These are phyloP conservation scores for Diabrotica balteata DNA, from an alignment of 2,888 invertebrate species.

Conservation along the genomic window DNA sequence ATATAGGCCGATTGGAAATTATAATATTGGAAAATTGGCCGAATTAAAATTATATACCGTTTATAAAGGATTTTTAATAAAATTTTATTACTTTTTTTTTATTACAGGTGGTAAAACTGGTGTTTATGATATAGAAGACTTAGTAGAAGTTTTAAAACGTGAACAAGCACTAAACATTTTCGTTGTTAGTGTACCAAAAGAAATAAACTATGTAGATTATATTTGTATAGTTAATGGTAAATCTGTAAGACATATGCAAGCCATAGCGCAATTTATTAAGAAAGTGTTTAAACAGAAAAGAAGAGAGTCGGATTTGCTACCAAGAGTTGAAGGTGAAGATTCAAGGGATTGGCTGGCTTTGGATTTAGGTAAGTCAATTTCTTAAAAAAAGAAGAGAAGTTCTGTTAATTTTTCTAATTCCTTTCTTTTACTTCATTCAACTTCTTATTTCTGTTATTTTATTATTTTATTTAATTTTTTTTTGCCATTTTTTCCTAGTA, in stretches of 20 bases:
- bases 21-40: no score
- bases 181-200: slow-evolving; percentile 77
- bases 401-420: no score
- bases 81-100: no score
- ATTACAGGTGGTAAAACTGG: slow-evolving; percentile 80
- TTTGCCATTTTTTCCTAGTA: no score
- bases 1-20: no score
- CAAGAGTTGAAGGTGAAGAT: slow-evolving; percentile 78
- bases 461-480: no score
- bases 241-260: slow-evolving; percentile 77
- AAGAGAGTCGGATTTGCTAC: slow-evolving; percentile 67
- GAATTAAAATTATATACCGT: no score
- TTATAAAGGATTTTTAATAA: no score
- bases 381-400: no score
- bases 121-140: slow-evolving; percentile 88
- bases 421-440: no score
- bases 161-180: slow-evolving; percentile 84
- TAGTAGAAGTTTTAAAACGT: slow-evolving; percentile 76
- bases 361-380: slow-evolving; percentile 83
- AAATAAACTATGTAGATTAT: slow-evolving; percentile 82
- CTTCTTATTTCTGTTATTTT: no score
- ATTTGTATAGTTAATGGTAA: slow-evolving; percentile 81
- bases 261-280: slow-evolving; percentile 77
- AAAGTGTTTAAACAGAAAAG: slow-evolving; percentile 80
- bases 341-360: slow-evolving; percentile 87